Conservation (phyloP, 2,797 vertebrate species). For the Loriculus beryllinus region DNA sequence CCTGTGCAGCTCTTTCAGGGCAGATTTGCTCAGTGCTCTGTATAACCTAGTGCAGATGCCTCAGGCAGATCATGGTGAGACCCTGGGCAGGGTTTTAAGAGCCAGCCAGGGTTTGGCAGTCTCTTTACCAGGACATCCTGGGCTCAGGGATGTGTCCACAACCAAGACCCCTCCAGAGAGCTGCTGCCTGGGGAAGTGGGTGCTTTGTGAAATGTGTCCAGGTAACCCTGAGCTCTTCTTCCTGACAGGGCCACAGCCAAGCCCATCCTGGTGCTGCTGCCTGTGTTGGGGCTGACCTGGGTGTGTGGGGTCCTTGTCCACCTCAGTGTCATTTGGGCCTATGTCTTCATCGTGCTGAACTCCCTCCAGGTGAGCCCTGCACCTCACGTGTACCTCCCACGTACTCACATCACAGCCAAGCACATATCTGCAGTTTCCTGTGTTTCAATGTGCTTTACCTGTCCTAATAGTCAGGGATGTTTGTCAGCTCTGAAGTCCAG, state of each 20-base stretch:
- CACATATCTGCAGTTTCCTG: not conserved
- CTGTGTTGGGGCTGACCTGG: slow-evolving; percentile 92
- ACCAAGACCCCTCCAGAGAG: rapidly evolving
- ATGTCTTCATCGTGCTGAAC: slow-evolving; percentile 86
- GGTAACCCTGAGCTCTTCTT: slow-evolving; percentile 1
- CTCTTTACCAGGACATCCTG: not conserved
- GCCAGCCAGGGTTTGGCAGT: not conserved
- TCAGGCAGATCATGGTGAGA: not conserved
- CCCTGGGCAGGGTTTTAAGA: not conserved
- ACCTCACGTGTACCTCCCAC: rapidly evolving
- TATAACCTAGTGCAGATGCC: not conserved
- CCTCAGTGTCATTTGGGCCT: slow-evolving; percentile 83
- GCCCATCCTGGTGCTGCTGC: slow-evolving; percentile 86
- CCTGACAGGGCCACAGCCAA: slow-evolving; percentile 84
- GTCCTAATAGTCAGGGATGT: not conserved
- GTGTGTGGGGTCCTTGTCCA: slow-evolving; percentile 88
- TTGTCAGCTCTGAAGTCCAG: not conserved
- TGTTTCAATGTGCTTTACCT: not conserved
- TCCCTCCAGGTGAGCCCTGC: slow-evolving; percentile 85
- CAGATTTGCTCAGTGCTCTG: not conserved
- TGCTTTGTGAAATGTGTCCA: not conserved
- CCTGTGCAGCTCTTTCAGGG: not conserved
- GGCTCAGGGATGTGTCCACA: rapidly evolving
- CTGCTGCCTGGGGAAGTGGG: not conserved
- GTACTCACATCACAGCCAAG: not conserved